Conservation (phyloP, 2,888 invertebrate genomes). For the Dioctria rufipes region DNA sequence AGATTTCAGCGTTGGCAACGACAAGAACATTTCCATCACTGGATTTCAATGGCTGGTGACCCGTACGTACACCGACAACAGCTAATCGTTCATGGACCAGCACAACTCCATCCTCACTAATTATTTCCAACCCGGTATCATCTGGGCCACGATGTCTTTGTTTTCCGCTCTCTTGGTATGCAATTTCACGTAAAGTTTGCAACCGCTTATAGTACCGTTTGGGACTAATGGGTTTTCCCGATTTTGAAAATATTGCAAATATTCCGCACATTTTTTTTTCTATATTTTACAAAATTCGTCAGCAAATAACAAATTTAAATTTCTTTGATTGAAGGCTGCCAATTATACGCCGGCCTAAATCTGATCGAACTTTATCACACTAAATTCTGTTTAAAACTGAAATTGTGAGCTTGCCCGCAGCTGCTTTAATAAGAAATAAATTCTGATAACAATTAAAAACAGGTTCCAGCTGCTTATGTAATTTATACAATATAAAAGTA, state of each 20-base stretch:
- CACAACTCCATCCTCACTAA: constrained; percentile 66
- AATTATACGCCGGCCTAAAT: no score
- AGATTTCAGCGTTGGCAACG: constrained; percentile 70
- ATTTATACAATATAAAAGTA: no score
- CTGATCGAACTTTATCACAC: no score
- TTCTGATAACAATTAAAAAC: no score
- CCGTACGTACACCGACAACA: constrained; percentile 67
- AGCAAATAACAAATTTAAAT: no score
- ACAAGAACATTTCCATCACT: constrained; percentile 65
- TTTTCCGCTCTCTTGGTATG: constrained; percentile 67
- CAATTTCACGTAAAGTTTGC: constrained; percentile 67
- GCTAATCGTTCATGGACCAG: constrained; percentile 69
- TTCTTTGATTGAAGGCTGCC: no score
- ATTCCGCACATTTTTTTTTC: constrained; percentile 69
- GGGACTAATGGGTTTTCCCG: constrained; percentile 63
- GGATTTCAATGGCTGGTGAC: constrained; percentile 68
- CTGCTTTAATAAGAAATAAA: no score
- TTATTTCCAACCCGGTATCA: constrained; percentile 66
- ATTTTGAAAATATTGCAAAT: constrained; percentile 69
- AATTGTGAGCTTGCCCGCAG: no score
- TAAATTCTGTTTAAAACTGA: no score
- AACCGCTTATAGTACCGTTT: constrained; percentile 62
- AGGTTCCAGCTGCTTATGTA: no score
- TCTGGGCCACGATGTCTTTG: constrained; percentile 70
- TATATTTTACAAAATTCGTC: no score